A percentile compares a stretch with the other conserved stretches of the same genome.
Evolutionary conservation across 2,797 vertebrate species (phyloP).

Genomic region (Margarornis squamiger): DNA sequence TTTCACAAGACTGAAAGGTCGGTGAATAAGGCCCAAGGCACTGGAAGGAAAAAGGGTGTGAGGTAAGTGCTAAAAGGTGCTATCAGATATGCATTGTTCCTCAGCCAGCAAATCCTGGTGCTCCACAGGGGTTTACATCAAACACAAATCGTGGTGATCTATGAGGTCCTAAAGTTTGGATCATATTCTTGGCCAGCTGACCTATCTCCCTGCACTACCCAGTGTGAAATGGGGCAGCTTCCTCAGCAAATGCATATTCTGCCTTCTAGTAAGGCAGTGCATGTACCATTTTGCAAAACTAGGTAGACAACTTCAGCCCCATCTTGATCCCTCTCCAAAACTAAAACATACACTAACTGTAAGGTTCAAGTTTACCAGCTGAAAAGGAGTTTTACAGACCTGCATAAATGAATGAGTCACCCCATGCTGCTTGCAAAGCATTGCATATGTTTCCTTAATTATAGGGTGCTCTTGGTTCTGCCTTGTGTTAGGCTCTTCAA

Average conservation of each 20-base stretch:
- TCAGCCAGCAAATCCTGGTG: neutral
- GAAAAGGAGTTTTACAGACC: too few relatives aligned
- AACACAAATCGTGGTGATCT: neutral
- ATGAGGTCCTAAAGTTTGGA: neutral
- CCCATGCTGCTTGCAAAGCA: too few relatives aligned
- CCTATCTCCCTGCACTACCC: neutral
- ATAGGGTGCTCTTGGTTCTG: neutral
- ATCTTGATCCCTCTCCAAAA: neutral
- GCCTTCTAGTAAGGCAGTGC: neutral
- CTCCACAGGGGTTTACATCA: neutral
- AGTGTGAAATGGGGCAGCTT: neutral
- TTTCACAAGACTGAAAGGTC: neutral
- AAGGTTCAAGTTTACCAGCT: neutral
- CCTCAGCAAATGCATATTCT: neutral
- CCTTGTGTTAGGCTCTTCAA: neutral
- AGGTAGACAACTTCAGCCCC: neutral
- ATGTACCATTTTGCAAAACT: neutral
- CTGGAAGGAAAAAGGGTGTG: neutral
- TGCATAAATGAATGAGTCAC: too few relatives aligned
- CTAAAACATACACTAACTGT: neutral
- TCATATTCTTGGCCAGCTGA: neutral
- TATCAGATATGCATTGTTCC: neutral
- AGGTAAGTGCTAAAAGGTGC: neutral
- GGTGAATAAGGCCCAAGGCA: neutral
- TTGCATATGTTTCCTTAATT: neutral